A percentile compares a stretch with the other conserved stretches of the same genome.
Evolutionary conservation across 2,888 invertebrate species (phyloP).

Genomic region (Drosophila algonquin): DNA sequence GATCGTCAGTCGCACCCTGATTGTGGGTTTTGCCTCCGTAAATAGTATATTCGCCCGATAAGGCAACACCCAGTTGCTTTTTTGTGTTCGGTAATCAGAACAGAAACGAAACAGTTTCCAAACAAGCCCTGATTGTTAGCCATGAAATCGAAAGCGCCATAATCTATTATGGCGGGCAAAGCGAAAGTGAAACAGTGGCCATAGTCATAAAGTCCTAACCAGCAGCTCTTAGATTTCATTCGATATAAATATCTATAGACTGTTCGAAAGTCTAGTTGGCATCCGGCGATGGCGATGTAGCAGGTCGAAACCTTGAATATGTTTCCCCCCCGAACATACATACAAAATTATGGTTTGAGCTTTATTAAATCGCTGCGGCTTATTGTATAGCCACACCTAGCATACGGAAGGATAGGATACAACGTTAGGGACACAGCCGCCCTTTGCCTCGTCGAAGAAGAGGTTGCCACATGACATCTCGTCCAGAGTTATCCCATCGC

Average conservation of each 20-base stretch:
- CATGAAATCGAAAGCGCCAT: not conserved
- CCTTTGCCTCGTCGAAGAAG: constrained; percentile 73
- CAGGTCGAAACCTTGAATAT: too few relatives aligned
- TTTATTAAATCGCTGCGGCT: too few relatives aligned
- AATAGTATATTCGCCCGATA: constrained; percentile 15
- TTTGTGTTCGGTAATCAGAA: constrained; percentile 8
- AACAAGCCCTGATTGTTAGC: not conserved
- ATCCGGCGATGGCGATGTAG: not conserved
- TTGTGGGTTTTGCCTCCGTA: constrained; percentile 13
- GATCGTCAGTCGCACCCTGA: constrained; percentile 37
- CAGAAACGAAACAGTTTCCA: not conserved
- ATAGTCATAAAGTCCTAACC: not conserved
- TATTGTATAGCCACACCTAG: not conserved
- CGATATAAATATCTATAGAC: too few relatives aligned
- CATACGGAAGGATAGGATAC: constrained; percentile 60
- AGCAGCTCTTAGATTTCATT: not conserved
- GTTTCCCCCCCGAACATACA: too few relatives aligned
- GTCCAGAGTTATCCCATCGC: constrained; percentile 49
- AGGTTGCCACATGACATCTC: constrained; percentile 69
- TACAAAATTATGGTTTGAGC: too few relatives aligned
- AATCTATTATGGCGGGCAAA: not conserved
- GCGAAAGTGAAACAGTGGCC: not conserved
- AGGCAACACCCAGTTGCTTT: not conserved
- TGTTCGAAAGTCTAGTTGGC: not conserved
- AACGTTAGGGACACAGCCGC: constrained; percentile 55